Evolutionary conservation across 2,888 invertebrate species (phyloP).

Genomic region (Drosophila dives): DNA sequence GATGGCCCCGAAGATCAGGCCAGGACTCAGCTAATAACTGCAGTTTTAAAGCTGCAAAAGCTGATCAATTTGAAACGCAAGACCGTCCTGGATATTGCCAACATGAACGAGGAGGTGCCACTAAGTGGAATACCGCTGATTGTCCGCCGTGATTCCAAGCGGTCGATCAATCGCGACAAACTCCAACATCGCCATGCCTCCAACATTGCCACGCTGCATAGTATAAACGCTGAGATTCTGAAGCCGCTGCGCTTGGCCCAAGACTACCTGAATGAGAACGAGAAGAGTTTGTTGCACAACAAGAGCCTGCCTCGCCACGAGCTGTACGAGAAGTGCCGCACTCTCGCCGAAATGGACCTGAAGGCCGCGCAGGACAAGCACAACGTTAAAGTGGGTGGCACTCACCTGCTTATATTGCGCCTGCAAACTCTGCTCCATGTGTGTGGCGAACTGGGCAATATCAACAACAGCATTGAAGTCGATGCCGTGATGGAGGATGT

Average conservation of each 20-base stretch:
- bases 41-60: conserved; percentile 46
- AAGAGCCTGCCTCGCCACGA: conserved; percentile 7
- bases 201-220: conserved; percentile 44
- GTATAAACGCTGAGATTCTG: conserved; percentile 48
- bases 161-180: conserved; percentile 27
- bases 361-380: neutral
- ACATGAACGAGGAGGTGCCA: conserved; percentile 45
- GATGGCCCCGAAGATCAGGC: neutral
- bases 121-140: neutral
- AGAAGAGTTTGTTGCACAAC: conserved; percentile 16
- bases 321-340: conserved; percentile 40
- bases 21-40: conserved; percentile 25
- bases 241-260: conserved; percentile 43
- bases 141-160: conserved; percentile 45
- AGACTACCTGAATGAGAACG: conserved; percentile 22
- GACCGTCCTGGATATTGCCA: conserved; percentile 42
- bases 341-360: conserved; percentile 54
- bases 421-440: conserved; percentile 56
- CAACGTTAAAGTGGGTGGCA: conserved; percentile 10
- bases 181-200: conserved; percentile 45
- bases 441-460: conserved; percentile 35
- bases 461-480: conserved; percentile 38
- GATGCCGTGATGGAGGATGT: conserved; percentile 31
- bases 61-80: conserved; percentile 34
- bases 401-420: conserved; percentile 32